Conservation (phyloP, 2,113 vertebrate species). For the Ellobius talpinus region DNA sequence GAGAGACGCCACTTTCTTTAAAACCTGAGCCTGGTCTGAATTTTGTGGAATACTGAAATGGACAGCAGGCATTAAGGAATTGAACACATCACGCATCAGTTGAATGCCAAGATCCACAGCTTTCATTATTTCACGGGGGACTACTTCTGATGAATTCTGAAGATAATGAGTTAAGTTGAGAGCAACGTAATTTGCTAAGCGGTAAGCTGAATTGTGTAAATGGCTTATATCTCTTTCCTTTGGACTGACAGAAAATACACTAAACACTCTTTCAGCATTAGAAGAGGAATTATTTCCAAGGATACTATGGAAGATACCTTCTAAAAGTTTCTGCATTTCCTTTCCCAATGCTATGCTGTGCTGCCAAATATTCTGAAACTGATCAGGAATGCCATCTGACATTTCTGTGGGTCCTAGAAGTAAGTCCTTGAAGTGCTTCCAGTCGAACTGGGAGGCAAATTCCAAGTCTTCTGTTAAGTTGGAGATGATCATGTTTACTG, state of each 20-base stretch:
- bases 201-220: conserved; percentile 49
- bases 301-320: conserved; percentile 33
- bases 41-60: not conserved
- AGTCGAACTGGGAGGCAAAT: conserved; percentile 28
- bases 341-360: conserved; percentile 57
- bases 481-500: conserved; percentile 40
- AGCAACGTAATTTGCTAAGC: conserved; percentile 65
- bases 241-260: conserved; percentile 2
- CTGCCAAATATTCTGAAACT: conserved; percentile 60
- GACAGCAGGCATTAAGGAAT: conserved; percentile 52
- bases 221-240: conserved; percentile 60
- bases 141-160: conserved; percentile 21
- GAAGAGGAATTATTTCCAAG: conserved; percentile 61
- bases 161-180: conserved; percentile 37
- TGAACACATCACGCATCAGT: conserved; percentile 63
- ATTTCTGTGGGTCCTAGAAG: not conserved
- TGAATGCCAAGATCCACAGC: conserved; percentile 62
- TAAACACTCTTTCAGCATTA: conserved; percentile 51
- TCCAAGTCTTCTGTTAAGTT: conserved; percentile 52
- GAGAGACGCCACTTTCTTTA: conserved; percentile 52
- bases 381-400: conserved; percentile 37
- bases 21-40: not conserved
- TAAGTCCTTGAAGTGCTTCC: conserved; percentile 68
- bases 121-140: conserved; percentile 48
- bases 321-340: conserved; percentile 77